Evolutionary conservation across 2,797 vertebrate species (phyloP).

Genomic region (Pteropus rufus): DNA sequence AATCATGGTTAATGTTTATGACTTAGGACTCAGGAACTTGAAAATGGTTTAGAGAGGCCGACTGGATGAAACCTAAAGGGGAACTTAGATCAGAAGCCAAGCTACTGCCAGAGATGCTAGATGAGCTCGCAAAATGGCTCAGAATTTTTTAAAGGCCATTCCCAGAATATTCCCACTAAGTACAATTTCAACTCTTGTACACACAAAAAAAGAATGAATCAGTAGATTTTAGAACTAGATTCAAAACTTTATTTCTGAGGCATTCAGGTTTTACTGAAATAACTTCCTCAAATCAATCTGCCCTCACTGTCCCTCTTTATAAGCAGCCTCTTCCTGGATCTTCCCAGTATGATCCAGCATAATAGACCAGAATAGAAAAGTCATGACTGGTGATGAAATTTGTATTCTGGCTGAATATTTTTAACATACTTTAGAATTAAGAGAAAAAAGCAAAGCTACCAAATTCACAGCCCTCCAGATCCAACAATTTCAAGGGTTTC

Average conservation of each 20-base stretch:
- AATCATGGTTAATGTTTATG: not conserved
- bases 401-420: not conserved
- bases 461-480: not conserved
- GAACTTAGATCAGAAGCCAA: not conserved
- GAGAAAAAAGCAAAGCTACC: not conserved
- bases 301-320: not conserved
- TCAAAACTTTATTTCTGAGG: not conserved
- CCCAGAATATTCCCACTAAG: not conserved
- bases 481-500: not conserved
- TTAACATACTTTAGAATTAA: not conserved
- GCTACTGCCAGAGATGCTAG: not conserved
- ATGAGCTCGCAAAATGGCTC: not conserved
- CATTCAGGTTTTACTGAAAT: not conserved
- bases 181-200: not conserved
- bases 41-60: not conserved
- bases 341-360: not conserved
- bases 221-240: not conserved
- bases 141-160: not conserved
- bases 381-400: not conserved
- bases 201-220: not conserved
- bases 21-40: not conserved
- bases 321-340: not conserved
- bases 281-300: not conserved
- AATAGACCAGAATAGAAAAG: not conserved
- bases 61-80: not conserved